phyloP scores from a whole-genome alignment of 2,888 invertebrate genomes.

The Rotaria magnacalcarata region DNA sequence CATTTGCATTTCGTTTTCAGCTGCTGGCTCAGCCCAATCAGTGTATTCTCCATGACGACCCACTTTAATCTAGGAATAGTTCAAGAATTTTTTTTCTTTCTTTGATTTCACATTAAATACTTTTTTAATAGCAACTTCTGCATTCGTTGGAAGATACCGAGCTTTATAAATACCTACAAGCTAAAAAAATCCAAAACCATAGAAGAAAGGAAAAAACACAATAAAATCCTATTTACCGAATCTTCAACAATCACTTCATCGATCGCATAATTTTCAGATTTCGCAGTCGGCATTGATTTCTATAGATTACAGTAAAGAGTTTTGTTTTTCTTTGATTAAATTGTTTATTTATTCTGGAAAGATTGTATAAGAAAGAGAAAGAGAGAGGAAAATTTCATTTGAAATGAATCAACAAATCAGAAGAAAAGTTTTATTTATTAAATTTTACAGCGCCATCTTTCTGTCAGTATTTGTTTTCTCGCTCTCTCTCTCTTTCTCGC shows the following conservation, averaged over 20 bases:
- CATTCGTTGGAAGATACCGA: neutral
- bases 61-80: neutral
- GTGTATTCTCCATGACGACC: slow-evolving; percentile 19
- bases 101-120: neutral
- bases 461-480: neutral
- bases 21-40: slow-evolving; percentile 18
- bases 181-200: neutral
- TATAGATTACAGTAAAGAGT: neutral
- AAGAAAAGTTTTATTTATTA: neutral
- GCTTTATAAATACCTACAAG: slow-evolving; percentile 7
- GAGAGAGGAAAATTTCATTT: neutral
- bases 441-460: neutral
- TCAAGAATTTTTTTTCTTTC: no score
- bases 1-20: slow-evolving; percentile 27
- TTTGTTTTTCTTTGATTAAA: neutral
- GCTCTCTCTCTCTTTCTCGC: neutral
- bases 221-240: neutral
- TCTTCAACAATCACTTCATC: slow-evolving; percentile 29
- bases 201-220: no score
- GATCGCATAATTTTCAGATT: slow-evolving; percentile 8
- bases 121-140: neutral
- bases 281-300: neutral
- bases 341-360: neutral
- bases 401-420: neutral
- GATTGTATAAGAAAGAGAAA: neutral